phyloP scores from a whole-genome alignment of 2,888 invertebrate species.

The Lacanobia wlatinum region DNA sequence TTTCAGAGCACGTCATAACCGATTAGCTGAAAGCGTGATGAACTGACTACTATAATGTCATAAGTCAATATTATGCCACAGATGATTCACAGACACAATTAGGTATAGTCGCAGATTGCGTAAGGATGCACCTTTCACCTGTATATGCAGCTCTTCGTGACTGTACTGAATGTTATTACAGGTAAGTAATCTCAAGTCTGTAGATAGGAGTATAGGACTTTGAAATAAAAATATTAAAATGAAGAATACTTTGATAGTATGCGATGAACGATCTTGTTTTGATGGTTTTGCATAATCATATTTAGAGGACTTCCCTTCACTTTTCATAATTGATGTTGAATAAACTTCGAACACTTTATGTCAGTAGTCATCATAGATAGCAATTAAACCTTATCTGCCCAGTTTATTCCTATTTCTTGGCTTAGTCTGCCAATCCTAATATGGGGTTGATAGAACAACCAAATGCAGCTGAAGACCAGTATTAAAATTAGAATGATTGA shows the following conservation, averaged over 20 bases:
- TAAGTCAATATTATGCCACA: slow-evolving; percentile 71
- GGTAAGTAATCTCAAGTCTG: slow-evolving; percentile 7
- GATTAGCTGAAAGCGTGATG: slow-evolving; percentile 34
- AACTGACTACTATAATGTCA: slow-evolving; percentile 60
- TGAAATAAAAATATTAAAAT: slow-evolving; percentile 24
- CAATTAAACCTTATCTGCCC: too few species aligned
- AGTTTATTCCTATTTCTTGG: too few species aligned
- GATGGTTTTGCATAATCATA: not conserved
- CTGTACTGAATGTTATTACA: slow-evolving; percentile 25
- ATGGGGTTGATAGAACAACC: too few species aligned
- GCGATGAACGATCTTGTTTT: not conserved
- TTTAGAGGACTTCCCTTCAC: not conserved
- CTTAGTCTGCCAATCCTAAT: too few species aligned
- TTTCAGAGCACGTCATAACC: slow-evolving; percentile 14
- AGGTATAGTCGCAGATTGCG: slow-evolving; percentile 66
- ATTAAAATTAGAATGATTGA: too few species aligned
- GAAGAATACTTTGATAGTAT: not conserved
- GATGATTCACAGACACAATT: slow-evolving; percentile 64
- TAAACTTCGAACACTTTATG: too few species aligned
- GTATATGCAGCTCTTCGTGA: slow-evolving; percentile 47
- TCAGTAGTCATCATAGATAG: too few species aligned
- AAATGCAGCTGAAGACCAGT: too few species aligned
- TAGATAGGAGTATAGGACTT: slow-evolving; percentile 16
- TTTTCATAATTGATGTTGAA: not conserved
- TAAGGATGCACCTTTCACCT: slow-evolving; percentile 75